Base-by-base conservation (phyloP, 2,797 vertebrate genomes). In the Lateolabrax maculatus region DNA sequence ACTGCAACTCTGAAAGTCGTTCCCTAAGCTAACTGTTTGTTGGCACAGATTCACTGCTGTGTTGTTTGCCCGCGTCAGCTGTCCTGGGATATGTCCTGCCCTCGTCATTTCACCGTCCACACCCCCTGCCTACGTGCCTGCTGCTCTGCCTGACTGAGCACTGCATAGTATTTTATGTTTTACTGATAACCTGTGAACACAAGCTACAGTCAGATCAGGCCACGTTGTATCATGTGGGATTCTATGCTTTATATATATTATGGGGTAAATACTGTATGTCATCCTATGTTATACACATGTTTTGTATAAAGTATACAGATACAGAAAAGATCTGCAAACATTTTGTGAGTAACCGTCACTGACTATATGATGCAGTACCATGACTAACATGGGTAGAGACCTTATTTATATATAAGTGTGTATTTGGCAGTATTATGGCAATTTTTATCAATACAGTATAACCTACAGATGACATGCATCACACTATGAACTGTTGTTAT, bases 61-160 rank as follows among this genome's bases (percentile, higher is more conserved):
- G 79, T 79, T 90, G 89, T 93, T 90, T 88, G 90, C 81, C 75
- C 75, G 81, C 74, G 87, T 94, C 92, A 93, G 92, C 91, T 87
- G 85, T 86, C 89, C 87, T 88, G 87, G 88, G 85, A 89, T 80
- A 83, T 79, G 78, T 81, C 86, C 80, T 90, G 85, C 81, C 83
- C 90, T 90, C 74, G 60, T 84, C 80, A 79, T 81, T 82, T 74
- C 66, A 64, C 79, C 80, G 72, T 83, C 69, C 76, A 66, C 46
- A 69, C 75, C 70, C 29, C 76, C 74, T 74, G 53, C 72, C 81
- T 86, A 48, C 27, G 51, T 85, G 81, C 66, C 84, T 73, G 67
- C 80, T 84, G 76, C 48, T 87, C 80, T 62, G 77, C 75, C 61
- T 75, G 75, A 75, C 64, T 71, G 71, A 67, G 63, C 43, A 58